Evolutionary conservation across 2,888 invertebrate genomes (phyloP).

Genomic region (Volucella inflata): DNA sequence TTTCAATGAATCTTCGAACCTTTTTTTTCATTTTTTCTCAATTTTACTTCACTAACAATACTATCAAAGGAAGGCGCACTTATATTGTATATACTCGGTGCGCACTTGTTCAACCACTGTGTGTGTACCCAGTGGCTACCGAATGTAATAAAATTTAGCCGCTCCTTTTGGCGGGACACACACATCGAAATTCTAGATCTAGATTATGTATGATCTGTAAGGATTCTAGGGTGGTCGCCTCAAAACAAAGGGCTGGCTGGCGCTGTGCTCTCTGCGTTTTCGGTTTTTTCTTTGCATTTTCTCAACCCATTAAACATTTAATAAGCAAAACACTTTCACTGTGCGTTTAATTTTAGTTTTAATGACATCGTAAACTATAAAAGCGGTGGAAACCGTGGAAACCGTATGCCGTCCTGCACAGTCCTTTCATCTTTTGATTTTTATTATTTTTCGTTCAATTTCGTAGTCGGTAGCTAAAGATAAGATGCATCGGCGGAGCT

Average conservation of each 20-base stretch:
- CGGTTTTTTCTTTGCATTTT: slow-evolving; percentile 71
- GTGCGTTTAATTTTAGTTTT: slow-evolving; percentile 71
- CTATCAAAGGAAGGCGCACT: too few species aligned
- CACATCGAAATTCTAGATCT: slow-evolving; percentile 66
- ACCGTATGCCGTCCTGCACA: slow-evolving; percentile 37
- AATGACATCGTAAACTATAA: slow-evolving; percentile 66
- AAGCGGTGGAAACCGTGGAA: too few species aligned
- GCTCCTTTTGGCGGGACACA: slow-evolving; percentile 67
- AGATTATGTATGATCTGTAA: slow-evolving; percentile 61
- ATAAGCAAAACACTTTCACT: slow-evolving; percentile 76
- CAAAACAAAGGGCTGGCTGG: slow-evolving; percentile 47
- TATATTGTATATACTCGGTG: slow-evolving; percentile 11
- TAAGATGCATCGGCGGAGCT: slow-evolving; percentile 51
- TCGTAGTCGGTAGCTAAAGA: slow-evolving; percentile 58
- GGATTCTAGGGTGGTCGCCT: slow-evolving; percentile 72
- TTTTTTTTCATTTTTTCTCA: too few species aligned
- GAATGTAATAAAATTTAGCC: slow-evolving; percentile 64
- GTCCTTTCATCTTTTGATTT: slow-evolving; percentile 68
- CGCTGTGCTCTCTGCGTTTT: slow-evolving; percentile 46
- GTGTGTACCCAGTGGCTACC: slow-evolving; percentile 43
- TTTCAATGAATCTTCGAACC: too few species aligned
- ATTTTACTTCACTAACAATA: too few species aligned
- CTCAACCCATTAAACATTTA: slow-evolving; percentile 75
- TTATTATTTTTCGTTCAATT: slow-evolving; percentile 40
- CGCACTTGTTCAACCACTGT: slow-evolving; percentile 54